These are phyloP conservation scores for Lasiurus borealis DNA, from an alignment of 2,113 vertebrate genomes.

Conservation along the genomic window DNA sequence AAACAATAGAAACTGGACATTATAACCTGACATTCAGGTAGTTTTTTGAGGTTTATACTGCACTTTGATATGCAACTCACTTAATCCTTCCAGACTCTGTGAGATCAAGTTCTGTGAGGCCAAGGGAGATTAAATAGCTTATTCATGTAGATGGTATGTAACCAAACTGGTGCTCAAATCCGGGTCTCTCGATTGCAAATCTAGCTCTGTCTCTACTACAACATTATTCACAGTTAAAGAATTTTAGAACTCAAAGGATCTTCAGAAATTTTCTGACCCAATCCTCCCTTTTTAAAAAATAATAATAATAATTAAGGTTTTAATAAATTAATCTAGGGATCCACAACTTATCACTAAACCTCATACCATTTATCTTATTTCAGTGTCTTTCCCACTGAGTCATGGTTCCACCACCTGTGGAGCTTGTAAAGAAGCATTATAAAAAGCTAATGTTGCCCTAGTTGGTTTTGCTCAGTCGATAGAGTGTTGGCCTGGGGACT, in stretches of 20 bases:
- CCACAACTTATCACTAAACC: neutral
- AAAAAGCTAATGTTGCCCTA: neutral
- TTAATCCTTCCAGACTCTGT: constrained; percentile 35
- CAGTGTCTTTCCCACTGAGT: neutral
- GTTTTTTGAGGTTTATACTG: constrained; percentile 24
- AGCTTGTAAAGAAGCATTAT: neutral
- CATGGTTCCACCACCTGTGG: neutral
- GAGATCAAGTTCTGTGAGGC: constrained; percentile 39
- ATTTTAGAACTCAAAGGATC: constrained; percentile 53
- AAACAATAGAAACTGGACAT: neutral
- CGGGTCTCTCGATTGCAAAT: neutral
- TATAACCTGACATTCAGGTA: neutral
- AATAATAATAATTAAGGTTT: neutral
- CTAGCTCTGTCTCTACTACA: neutral
- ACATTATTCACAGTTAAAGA: neutral
- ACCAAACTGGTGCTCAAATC: neutral
- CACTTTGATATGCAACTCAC: constrained; percentile 15
- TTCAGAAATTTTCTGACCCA: constrained; percentile 22
- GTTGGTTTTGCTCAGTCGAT: too few relatives aligned
- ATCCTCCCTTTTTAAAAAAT: neutral
- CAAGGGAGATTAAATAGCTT: constrained; percentile 57
- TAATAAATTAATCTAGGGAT: constrained; percentile 4
- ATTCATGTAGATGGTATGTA: constrained; percentile 25
- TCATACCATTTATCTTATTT: neutral
- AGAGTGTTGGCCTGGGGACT: too few relatives aligned